These are phyloP conservation scores for Lampropteryx suffumata DNA, from an alignment of 2,888 invertebrate species.

Conservation along the genomic window DNA sequence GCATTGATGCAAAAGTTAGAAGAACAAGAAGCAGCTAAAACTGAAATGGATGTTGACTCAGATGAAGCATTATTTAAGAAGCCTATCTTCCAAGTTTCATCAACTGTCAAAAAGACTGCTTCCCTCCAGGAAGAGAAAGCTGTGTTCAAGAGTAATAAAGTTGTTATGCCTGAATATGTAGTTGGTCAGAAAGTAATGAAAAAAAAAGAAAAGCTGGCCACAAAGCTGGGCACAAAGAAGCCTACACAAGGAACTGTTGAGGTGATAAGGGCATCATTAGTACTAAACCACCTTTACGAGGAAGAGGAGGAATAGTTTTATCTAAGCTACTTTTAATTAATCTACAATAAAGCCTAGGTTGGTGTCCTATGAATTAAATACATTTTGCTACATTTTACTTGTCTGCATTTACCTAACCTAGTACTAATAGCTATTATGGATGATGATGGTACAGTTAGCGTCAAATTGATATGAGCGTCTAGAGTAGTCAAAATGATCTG, in stretches of 20 bases:
- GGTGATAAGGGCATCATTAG: conserved; percentile 53
- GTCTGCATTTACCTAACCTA: too few species aligned
- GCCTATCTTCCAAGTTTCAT: conserved; percentile 66
- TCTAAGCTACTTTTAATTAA: background rate
- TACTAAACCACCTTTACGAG: conserved; percentile 75
- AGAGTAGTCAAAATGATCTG: too few species aligned
- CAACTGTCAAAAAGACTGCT: conserved; percentile 51
- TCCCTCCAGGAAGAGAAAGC: conserved; percentile 51
- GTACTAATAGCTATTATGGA: too few species aligned
- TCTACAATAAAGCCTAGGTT: background rate
- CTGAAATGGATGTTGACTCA: conserved; percentile 50
- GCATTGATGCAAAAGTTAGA: conserved; percentile 88
- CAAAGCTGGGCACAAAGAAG: conserved; percentile 49
- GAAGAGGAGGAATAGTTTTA: conserved; percentile 46
- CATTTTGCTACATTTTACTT: background rate
- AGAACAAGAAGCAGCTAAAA: conserved; percentile 61
- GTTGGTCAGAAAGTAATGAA: conserved; percentile 83
- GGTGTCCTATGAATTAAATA: conserved; percentile 1
- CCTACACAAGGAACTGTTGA: conserved; percentile 28
- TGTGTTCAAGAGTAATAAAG: conserved; percentile 85
- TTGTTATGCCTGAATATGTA: conserved; percentile 92
- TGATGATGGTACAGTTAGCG: too few species aligned
- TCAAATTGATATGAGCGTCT: too few species aligned
- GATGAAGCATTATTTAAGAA: conserved; percentile 66
- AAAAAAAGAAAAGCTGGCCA: conserved; percentile 65